phyloP scores from a whole-genome alignment of 2,888 invertebrate species.

The Plebejus melissa region DNA sequence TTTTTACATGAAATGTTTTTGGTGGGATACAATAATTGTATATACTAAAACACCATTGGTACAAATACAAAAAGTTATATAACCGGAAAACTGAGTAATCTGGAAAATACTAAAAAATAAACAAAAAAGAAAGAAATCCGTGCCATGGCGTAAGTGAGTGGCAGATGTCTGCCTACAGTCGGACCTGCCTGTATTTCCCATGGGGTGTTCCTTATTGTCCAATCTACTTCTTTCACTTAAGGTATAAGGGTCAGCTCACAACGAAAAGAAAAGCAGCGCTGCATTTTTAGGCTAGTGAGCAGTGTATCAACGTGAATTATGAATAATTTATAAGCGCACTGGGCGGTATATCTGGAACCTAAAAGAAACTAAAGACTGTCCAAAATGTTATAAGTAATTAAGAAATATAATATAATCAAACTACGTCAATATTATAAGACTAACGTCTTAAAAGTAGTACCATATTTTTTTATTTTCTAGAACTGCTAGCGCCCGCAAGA shows the following conservation, averaged over 20 bases:
- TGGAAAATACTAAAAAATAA: not conserved
- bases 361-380: no score
- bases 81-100: not conserved
- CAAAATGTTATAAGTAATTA: no score
- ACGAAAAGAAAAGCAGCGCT: not conserved
- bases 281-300: not conserved
- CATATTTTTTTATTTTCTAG: not conserved
- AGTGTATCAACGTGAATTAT: no score
- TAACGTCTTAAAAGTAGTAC: not conserved
- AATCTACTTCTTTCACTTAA: constrained; percentile 3
- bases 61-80: no score
- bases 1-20: no score
- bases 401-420: not conserved
- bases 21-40: no score
- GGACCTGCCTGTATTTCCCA: constrained; percentile 6
- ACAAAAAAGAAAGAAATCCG: not conserved
- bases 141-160: not conserved
- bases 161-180: constrained; percentile 7
- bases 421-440: not conserved
- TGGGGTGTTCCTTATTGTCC: not conserved
- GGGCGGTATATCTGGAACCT: no score
- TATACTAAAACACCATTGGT: no score
- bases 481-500: not conserved
- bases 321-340: no score
- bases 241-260: not conserved